Conservation (phyloP, 2,113 vertebrate species). For the Lucifuga dentata region DNA sequence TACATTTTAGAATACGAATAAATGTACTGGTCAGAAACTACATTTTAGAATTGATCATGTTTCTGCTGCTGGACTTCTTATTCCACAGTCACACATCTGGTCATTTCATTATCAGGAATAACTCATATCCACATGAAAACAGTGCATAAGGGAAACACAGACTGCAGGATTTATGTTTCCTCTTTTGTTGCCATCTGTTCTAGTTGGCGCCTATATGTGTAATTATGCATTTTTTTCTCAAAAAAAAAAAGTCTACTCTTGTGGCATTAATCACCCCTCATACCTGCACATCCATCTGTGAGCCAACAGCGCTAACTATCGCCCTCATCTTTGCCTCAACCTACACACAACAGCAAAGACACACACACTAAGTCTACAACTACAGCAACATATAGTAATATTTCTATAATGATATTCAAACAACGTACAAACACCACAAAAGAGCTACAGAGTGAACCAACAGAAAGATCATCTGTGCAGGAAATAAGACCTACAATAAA, state of each 20-base stretch:
- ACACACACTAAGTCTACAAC: conserved; percentile 17
- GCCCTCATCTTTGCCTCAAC: conserved; percentile 41
- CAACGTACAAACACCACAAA: neutral
- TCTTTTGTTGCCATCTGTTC: too few relatives aligned
- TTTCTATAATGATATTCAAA: neutral
- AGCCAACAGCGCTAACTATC: conserved; percentile 58
- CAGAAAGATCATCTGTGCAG: neutral
- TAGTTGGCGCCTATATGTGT: too few relatives aligned
- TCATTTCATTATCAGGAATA: too few relatives aligned
- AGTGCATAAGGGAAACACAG: too few relatives aligned
- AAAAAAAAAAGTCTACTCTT: conserved; percentile 2
- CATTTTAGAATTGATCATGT: too few relatives aligned
- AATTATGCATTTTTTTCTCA: neutral
- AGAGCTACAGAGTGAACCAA: neutral
- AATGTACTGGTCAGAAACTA: too few relatives aligned
- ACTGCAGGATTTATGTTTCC: too few relatives aligned
- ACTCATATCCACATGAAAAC: too few relatives aligned
- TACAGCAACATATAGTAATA: too few relatives aligned
- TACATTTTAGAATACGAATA: too few relatives aligned
- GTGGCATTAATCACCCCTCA: conserved; percentile 50
- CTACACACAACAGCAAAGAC: conserved; percentile 51
- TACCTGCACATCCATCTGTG: conserved; percentile 45
- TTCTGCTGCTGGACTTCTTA: too few relatives aligned
- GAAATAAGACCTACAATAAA: neutral
- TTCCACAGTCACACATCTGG: too few relatives aligned